Evolutionary conservation across 2,888 invertebrate species (phyloP).

Genomic region (Lymantria monacha): DNA sequence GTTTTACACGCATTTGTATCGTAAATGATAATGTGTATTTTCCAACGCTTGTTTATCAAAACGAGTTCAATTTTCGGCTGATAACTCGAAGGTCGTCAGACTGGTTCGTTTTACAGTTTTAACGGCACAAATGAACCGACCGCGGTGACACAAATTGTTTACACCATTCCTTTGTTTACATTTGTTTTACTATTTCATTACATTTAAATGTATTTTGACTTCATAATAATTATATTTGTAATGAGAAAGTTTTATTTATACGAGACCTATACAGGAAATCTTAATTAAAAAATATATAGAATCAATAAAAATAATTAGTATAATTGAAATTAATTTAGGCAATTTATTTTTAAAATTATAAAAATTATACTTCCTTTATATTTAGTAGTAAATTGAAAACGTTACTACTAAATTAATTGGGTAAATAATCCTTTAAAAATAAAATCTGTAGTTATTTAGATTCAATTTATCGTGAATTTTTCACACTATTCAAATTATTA

Average conservation of each 20-base stretch:
- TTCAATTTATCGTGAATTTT: conserved; percentile 12
- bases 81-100: conserved; percentile 69
- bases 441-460: conserved; percentile 8
- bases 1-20: conserved; percentile 20
- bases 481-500: conserved; percentile 16
- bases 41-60: conserved; percentile 37
- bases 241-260: no score
- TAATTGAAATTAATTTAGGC: neutral
- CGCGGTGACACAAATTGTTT: conserved; percentile 47
- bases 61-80: conserved; percentile 63
- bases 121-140: conserved; percentile 62
- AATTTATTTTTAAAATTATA: neutral
- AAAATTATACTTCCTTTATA: neutral
- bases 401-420: neutral
- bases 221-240: no score
- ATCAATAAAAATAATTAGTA: neutral
- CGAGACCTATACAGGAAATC: no score
- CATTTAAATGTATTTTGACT: neutral
- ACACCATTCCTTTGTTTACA: conserved; percentile 49
- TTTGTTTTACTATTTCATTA: conserved; percentile 14
- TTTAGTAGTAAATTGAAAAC: neutral
- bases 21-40: conserved; percentile 52
- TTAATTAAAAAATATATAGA: no score
- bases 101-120: conserved; percentile 79
- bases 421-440: neutral